These are phyloP conservation scores for Gambusia holbrooki DNA, from an alignment of 2,113 vertebrate species.

Conservation along the genomic window DNA sequence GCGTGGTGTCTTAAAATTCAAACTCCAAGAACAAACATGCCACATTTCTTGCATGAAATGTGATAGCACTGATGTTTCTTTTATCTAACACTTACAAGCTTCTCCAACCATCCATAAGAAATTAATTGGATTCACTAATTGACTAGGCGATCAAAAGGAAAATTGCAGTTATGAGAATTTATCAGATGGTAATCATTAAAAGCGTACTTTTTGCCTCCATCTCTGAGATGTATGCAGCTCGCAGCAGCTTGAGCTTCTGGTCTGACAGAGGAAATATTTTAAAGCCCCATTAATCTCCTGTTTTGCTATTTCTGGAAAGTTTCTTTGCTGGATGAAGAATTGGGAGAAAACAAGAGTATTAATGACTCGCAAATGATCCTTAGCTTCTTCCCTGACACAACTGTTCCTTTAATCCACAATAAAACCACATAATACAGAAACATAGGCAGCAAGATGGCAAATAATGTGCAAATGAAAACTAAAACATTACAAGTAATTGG, in stretches of 20 bases:
- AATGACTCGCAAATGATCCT: background rate
- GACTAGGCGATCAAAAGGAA: slow-evolving; percentile 1
- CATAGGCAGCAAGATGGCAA: background rate
- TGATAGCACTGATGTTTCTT: background rate
- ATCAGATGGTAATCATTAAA: slow-evolving; percentile 7
- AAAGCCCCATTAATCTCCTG: background rate
- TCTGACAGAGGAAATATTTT: background rate
- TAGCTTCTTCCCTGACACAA: background rate
- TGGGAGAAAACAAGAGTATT: background rate
- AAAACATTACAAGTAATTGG: background rate
- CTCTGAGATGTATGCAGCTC: background rate
- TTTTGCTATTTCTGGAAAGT: no score
- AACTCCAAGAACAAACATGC: background rate
- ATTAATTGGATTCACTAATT: background rate
- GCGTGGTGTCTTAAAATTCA: background rate
- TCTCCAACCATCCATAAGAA: background rate
- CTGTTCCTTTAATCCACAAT: background rate
- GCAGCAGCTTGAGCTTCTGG: background rate
- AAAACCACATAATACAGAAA: background rate
- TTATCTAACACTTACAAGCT: background rate
- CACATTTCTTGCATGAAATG: background rate
- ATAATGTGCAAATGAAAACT: background rate
- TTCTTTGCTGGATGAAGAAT: background rate
- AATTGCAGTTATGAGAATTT: slow-evolving; percentile 1
- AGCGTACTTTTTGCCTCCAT: background rate